Base-by-base conservation (phyloP, 2,888 invertebrate genomes). In the Chloroclysta siterata region DNA sequence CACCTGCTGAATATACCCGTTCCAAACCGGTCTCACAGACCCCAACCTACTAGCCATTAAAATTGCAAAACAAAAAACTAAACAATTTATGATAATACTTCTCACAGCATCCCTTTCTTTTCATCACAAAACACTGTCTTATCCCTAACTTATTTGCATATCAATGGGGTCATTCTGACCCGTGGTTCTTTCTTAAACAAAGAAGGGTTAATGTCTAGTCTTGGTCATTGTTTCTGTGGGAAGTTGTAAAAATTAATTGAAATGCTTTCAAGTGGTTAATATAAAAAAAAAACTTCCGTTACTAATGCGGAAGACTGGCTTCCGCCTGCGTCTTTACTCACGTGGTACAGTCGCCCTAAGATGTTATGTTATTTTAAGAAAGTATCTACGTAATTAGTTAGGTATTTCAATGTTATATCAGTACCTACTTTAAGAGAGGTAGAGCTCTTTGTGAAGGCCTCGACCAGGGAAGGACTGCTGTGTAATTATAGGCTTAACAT, bases 141-240 rank as follows among this genome's bases (percentile, higher is more conserved):
- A 76, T 76, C 63, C 70, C 75, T 76, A 77, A 83, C 85, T 85
- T 85, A 87, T 87, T 84, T 87, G 72, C 82, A 88, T 87, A 76
- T 85, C 76, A 81, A 79, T 73, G 48, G 57, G 15, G 61, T 70
- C 63, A 1, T 59, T 69, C 71, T 75, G 80, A 78, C 80, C 79
- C 72, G 60, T 61, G 57, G 58, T 78, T 79, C 78, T 80, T 72
- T 68, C 56, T 66, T 53, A 46, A 48, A 51, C 60, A 11, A 29
- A 42, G 44, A 64, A 60, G 57, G 61, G 63, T 60, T 42, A 22
- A 58, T 6, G 46, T 54, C 42, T 47, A 61, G 54, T 59, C 44
- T 60, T 60, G 67, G 55, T 58, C 65, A 63, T 55, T n/a, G 33
- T 46, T 29, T 46, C 17, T 57, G 64, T 69, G 70, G 61, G 67